Evolutionary conservation across 2,888 invertebrate genomes (phyloP).

Genomic region (Megastigmus dorsalis): DNA sequence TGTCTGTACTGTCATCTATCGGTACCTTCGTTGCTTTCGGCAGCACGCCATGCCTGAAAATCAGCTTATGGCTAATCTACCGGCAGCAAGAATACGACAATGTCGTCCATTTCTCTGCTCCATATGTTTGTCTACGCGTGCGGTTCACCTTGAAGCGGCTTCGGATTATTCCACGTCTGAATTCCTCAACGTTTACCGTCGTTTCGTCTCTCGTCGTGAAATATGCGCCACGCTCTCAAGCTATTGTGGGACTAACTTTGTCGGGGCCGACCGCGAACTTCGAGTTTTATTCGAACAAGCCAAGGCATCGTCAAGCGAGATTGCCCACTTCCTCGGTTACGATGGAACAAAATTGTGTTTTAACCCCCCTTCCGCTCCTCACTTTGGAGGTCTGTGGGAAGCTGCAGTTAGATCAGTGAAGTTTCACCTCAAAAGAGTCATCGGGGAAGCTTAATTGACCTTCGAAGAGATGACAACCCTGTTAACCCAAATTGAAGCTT

Average conservation of each 20-base stretch:
- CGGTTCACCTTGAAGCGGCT: background rate
- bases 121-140: background rate
- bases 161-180: background rate
- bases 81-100: background rate
- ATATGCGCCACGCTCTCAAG: background rate
- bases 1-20: background rate
- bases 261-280: background rate
- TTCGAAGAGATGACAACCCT: conserved; percentile 62
- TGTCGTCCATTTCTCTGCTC: background rate
- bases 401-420: conserved; percentile 62
- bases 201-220: conserved; percentile 9
- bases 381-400: conserved; percentile 65
- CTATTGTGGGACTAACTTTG: conserved; percentile 28
- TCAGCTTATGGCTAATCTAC: background rate
- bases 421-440: conserved; percentile 56
- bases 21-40: background rate
- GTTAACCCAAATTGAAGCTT: conserved; percentile 58
- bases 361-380: conserved; percentile 60
- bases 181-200: background rate
- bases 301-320: background rate
- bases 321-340: conserved; percentile 30
- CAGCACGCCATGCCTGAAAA: background rate
- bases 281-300: background rate
- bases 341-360: conserved; percentile 59
- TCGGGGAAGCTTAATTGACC: conserved; percentile 56